Conservation (phyloP, 2,113 vertebrate genomes). For the Thunnus maccoyii region DNA sequence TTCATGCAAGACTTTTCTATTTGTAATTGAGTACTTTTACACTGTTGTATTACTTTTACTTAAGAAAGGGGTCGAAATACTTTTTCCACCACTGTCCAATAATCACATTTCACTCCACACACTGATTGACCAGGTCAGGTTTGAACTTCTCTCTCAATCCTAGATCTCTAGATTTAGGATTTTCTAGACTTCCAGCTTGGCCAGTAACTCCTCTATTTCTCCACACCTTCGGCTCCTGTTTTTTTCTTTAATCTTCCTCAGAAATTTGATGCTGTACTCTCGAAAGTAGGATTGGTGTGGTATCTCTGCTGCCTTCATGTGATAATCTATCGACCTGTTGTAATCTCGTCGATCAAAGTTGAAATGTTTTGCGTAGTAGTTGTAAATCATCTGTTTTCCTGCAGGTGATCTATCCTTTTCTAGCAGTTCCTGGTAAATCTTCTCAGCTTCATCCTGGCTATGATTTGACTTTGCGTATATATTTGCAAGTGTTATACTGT, state of each 20-base stretch:
- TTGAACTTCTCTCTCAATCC: conserved; percentile 36
- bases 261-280: conserved; percentile 34
- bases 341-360: background rate
- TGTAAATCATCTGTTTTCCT: conserved; percentile 50
- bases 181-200: background rate
- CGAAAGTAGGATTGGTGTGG: background rate
- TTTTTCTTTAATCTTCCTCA: conserved; percentile 18
- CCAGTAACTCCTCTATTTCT: conserved; percentile 49
- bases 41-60: too few species aligned
- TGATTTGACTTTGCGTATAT: conserved; percentile 14
- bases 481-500: conserved; percentile 45
- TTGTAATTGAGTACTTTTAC: too few species aligned
- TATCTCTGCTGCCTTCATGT: conserved; percentile 64
- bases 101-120: too few species aligned
- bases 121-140: too few species aligned
- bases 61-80: too few species aligned
- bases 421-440: too few species aligned
- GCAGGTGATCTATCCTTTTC: background rate
- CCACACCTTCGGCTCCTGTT: background rate
- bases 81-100: too few species aligned
- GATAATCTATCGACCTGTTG: background rate
- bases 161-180: background rate
- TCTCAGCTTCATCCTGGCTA: too few species aligned
- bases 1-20: too few species aligned
- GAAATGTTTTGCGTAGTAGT: conserved; percentile 45